Base-by-base conservation (phyloP, 2,888 invertebrate genomes). In the Sminthurinus aureus region DNA sequence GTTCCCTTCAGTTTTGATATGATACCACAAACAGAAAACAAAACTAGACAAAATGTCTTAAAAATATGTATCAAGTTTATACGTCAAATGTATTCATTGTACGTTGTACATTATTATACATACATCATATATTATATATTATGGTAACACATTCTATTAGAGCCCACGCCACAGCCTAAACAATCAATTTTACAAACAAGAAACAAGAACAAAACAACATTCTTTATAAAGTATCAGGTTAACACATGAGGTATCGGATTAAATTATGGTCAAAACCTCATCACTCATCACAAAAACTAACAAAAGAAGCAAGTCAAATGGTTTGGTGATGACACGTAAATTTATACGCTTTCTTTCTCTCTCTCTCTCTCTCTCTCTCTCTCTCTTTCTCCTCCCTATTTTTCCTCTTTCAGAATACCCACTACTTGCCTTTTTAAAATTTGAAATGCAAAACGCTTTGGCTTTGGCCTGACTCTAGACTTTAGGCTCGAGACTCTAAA, bases 181-280 rank as follows among this genome's bases (percentile, higher is more conserved):
- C 58, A 58, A 58, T 58, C 58, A 58, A 58, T 58, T 58, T 58
- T 18, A 58, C 18, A 58, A 58, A 58, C 58, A 18, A 58, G 58
- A 58, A 58, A 58, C 58, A 18, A 58, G 58, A 58, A 58, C 58
- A 58, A 58, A 6, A 18, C 58, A 18, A 15, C 18, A 15, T 58
- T 18, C 58, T 13, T 58, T 58, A 58, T 58, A 13, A 58, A 18
- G 58, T 58, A 58, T 58, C 58, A 58, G 18, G 58, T 58, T 2
- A 13, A 71, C 26, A 24, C n/a, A 22, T 79, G n/a, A 38, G 80
- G 71, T 80, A 80, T 80, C 73, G 71, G 71, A 80, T 80, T 80
- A 80, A 38, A 38, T 38, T 73, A 80, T 71, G 71, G 69, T 79
- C 24, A 24, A 69, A 67, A 24, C 50, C 64, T 79, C 22, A 22